A percentile compares a stretch with the other conserved stretches of the same genome.
These are phyloP conservation scores for Apodemia duryi DNA, from an alignment of 2,888 invertebrate species.

Conservation along the genomic window DNA sequence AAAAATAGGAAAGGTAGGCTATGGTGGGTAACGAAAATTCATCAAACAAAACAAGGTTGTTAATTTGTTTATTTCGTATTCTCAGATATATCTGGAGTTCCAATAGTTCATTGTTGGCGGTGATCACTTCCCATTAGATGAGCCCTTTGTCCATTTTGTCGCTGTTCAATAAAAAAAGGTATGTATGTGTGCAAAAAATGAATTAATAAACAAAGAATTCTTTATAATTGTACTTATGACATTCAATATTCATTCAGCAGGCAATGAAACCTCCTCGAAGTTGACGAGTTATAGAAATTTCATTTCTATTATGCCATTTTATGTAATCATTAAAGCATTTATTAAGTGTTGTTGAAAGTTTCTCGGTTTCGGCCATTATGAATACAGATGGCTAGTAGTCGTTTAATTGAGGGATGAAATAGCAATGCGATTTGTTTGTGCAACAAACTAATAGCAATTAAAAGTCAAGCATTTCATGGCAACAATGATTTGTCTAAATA, in stretches of 20 bases:
- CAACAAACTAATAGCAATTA: constrained; percentile 36
- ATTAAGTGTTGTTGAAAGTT: background rate
- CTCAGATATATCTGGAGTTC: too few species aligned
- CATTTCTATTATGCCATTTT: background rate
- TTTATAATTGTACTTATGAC: background rate
- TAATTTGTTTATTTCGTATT: too few species aligned
- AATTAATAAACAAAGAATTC: background rate
- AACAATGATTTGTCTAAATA: constrained; percentile 4
- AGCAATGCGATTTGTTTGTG: constrained; percentile 35
- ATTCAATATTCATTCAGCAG: background rate
- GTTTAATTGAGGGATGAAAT: constrained; percentile 27
- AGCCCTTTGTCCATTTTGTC: too few species aligned
- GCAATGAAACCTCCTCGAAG: background rate
- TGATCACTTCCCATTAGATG: too few species aligned
- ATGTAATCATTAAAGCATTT: background rate
- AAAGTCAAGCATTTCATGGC: constrained; percentile 26
- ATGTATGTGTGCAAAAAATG: too few species aligned
- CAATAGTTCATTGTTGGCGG: too few species aligned
- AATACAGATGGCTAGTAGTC: constrained; percentile 28
- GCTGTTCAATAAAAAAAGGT: too few species aligned
- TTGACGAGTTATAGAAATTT: background rate
- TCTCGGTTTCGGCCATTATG: constrained; percentile 18
- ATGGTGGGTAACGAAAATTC: too few species aligned
- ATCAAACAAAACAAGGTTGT: too few species aligned
- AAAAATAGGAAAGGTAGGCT: too few species aligned